A percentile compares a stretch with the other conserved stretches of the same genome.
Conservation (phyloP, 2,888 invertebrate genomes). For the Latrodectus hesperus region DNA sequence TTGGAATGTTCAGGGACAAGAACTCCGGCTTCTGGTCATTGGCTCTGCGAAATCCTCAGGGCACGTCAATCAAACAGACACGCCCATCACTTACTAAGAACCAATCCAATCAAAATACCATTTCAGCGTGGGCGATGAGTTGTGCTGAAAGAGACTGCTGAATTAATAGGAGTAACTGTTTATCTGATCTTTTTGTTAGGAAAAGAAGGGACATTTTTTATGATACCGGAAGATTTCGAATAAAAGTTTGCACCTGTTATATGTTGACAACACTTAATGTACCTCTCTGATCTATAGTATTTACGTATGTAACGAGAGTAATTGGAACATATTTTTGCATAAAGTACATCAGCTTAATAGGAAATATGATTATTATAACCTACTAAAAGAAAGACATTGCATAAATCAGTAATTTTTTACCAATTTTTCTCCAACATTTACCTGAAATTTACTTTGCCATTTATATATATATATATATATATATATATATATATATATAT, state of each 20-base stretch:
- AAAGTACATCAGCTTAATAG: too few species aligned
- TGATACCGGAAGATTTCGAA: neutral
- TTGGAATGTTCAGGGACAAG: conserved; percentile 34
- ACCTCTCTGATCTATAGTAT: too few species aligned
- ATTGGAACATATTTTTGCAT: too few species aligned
- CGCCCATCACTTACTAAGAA: conserved; percentile 59
- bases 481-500: too few species aligned
- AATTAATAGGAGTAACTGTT: conserved; percentile 12
- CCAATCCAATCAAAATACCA: conserved; percentile 44
- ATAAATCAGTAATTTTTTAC: too few species aligned
- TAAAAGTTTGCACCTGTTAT: neutral
- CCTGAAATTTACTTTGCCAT: too few species aligned
- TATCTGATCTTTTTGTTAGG: neutral
- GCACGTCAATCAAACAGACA: conserved; percentile 47
- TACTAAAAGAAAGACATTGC: too few species aligned
- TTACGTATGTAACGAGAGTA: too few species aligned
- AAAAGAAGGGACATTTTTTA: neutral
- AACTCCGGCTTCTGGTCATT: conserved; percentile 69
- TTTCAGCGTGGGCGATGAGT: conserved; percentile 56
- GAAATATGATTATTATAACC: too few species aligned
- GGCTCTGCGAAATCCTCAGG: conserved; percentile 46
- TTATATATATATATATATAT: too few species aligned
- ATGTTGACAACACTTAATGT: too few species aligned
- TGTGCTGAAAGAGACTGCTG: neutral
- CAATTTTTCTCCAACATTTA: too few species aligned